Base-by-base conservation (phyloP, 2,888 invertebrate genomes). In the Hermaeophaga mercurialis region DNA sequence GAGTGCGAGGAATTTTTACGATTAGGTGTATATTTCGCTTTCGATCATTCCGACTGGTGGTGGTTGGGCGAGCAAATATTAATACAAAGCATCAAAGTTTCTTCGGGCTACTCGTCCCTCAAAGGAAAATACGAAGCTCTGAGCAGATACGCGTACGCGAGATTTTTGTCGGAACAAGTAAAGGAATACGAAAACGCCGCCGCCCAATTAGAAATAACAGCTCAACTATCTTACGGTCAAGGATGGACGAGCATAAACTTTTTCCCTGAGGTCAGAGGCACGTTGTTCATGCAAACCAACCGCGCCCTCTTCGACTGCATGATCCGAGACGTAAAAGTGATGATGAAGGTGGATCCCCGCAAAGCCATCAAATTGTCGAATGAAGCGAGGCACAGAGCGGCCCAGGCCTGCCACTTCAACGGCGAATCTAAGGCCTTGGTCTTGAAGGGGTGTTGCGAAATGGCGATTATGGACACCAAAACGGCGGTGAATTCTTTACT, bases 11-110 rank as follows among this genome's bases (percentile, higher is more conserved):
- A 75, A 36, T 70, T 84, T 1, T 66, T 84, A 1, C 65, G 69
- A 1, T 68, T 82, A 0, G 82, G 80, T 0, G 55, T 78, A 28
- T 50, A 70, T 58, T 84, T 80, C 62, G 73, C 79, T 31, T 74
- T 75, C 49, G 65, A 62, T 5, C 8, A 39, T 18, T 54, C 60
- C 7, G 65, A 70, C 22, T 82, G 83, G 70, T 72, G 82, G 61
- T 85, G 84, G 84, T 69, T 85, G 8, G 82, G 83, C 0, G 82
- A 84, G 63, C 82, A 84, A 66, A 74, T 84, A 44, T 79, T 80
- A 55, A 66, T 81, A 4, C 79, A 80, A 1, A 63, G 79, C 1
- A 79, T 83, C 14, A 80, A 79, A 1, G 77, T 81, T 1, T 77
- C 79, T 1, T 77, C 79, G 49, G 71, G 75, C 46, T 80, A 76